phyloP scores from a whole-genome alignment of 1,140 invertebrate species.

The Aphelenchoides avenae region DNA sequence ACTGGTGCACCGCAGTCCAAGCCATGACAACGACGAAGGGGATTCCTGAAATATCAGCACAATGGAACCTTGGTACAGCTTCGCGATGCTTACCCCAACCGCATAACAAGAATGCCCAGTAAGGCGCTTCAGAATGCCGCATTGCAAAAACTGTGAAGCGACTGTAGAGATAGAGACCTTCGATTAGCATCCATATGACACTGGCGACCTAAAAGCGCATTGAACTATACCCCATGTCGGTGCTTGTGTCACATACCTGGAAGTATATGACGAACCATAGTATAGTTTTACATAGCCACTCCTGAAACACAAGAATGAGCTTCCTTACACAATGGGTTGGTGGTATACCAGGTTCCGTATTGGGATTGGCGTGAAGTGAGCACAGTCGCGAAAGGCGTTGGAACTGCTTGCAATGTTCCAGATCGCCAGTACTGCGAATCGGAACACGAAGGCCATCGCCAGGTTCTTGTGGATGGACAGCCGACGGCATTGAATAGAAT shows the following conservation, averaged over 20 bases:
- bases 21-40: conserved; percentile 53
- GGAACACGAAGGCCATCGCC: conserved; percentile 62
- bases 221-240: conserved; percentile 4
- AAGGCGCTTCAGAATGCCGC: conserved; percentile 51
- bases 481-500: conserved; percentile 56
- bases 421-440: conserved; percentile 54
- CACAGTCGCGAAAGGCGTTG: conserved; percentile 56
- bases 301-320: conserved; percentile 31
- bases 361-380: conserved; percentile 42
- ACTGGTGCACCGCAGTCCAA: conserved; percentile 53
- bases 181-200: conserved; percentile 59
- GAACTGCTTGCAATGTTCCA: conserved; percentile 46
- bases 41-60: conserved; percentile 43
- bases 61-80: conserved; percentile 1
- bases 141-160: conserved; percentile 58
- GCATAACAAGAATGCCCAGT: conserved; percentile 44
- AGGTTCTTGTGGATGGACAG: conserved; percentile 63
- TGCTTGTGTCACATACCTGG: conserved; percentile 40
- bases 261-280: conserved; percentile 59
- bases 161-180: conserved; percentile 54
- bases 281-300: conserved; percentile 56
- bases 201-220: conserved; percentile 41
- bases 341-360: conserved; percentile 25
- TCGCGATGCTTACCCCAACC: conserved; percentile 53
- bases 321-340: neutral